phyloP scores from a whole-genome alignment of 2,888 invertebrate genomes.

The Amphimallon solstitiale region DNA sequence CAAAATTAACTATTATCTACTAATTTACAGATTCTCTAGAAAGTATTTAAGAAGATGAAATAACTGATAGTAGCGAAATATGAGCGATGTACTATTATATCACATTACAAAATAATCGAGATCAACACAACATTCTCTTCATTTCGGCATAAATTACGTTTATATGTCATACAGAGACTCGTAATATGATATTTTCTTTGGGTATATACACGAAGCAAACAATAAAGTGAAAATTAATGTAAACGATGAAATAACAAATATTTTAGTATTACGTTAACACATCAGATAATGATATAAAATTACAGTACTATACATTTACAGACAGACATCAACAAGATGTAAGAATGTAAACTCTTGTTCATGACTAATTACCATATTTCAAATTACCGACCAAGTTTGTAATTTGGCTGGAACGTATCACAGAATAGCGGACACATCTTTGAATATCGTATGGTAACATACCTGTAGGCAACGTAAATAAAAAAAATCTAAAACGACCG shows the following conservation, averaged over 20 bases:
- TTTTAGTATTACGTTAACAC: constrained; percentile 11
- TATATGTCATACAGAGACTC: background rate
- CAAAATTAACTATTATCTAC: no score
- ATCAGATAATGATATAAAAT: constrained; percentile 12
- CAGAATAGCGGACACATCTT: background rate
- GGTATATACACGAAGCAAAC: background rate
- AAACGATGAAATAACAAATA: constrained; percentile 3
- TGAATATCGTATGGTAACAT: constrained; percentile 8
- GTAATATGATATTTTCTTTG: constrained; percentile 3
- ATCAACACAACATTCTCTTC: no score
- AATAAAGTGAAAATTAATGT: background rate
- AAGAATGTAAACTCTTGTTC: constrained; percentile 7
- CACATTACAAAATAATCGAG: no score
- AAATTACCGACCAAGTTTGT: background rate
- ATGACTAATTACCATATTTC: constrained; percentile 12
- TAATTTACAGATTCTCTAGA: no score
- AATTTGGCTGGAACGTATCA: constrained; percentile 8
- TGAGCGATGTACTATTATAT: no score
- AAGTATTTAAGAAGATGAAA: no score
- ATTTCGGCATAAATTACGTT: no score
- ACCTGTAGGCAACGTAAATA: constrained; percentile 1
- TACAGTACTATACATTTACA: background rate
- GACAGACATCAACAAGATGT: background rate
- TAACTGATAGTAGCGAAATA: no score
- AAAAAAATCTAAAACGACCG: constrained; percentile 6